These are phyloP conservation scores for Epiperipatus broadwayi DNA, from an alignment of 2,888 invertebrate species.

Conservation along the genomic window DNA sequence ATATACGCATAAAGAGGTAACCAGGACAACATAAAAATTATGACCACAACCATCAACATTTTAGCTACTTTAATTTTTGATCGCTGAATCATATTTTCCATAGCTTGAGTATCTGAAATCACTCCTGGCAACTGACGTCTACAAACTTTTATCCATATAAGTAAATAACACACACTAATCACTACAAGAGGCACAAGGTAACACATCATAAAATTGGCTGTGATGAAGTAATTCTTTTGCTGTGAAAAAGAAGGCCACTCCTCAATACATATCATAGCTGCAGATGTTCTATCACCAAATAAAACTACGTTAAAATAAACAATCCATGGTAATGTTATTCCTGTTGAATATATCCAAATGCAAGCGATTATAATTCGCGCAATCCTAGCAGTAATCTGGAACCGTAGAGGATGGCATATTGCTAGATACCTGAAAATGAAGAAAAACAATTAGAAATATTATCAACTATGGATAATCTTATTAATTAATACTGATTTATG, in stretches of 20 bases:
- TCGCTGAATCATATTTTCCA: constrained; percentile 65
- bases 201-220: constrained; percentile 69
- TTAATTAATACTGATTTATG: too few species aligned
- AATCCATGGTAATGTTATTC: constrained; percentile 72
- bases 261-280: constrained; percentile 17
- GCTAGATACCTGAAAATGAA: constrained; percentile 66
- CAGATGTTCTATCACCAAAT: constrained; percentile 8
- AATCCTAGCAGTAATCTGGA: constrained; percentile 69
- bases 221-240: constrained; percentile 63
- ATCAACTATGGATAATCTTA: too few species aligned
- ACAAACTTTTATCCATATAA: constrained; percentile 79
- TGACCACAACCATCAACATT: constrained; percentile 78
- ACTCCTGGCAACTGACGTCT: constrained; percentile 71
- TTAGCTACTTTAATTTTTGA: constrained; percentile 85
- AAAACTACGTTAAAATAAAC: constrained; percentile 50
- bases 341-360: constrained; percentile 70
- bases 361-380: constrained; percentile 68
- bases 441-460: too few species aligned
- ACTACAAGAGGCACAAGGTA: constrained; percentile 76
- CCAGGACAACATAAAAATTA: constrained; percentile 83
- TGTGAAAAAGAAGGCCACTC: constrained; percentile 63
- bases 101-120: constrained; percentile 69
- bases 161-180: constrained; percentile 72
- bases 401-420: constrained; percentile 81
- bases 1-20: constrained; percentile 56